Conservation (phyloP, 2,888 invertebrate species). For the Andricus quercusramuli region DNA sequence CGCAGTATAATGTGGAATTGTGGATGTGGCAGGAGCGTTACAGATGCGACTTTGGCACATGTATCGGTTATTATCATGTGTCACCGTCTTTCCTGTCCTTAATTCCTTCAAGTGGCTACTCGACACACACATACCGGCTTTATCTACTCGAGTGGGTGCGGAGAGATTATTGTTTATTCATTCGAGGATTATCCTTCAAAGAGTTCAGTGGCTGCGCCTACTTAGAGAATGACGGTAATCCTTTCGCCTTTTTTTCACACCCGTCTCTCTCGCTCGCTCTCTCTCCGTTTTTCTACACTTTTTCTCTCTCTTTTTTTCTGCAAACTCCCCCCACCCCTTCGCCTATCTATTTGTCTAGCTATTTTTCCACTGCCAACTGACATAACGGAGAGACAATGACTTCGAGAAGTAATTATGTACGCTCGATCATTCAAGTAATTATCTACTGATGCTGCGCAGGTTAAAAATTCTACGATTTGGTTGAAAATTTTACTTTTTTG, state of each 20-base stretch:
- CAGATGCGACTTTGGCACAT: conserved; percentile 25
- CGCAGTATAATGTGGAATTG: not conserved
- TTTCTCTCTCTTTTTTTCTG: conserved; percentile 38
- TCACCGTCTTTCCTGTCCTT: conserved; percentile 53
- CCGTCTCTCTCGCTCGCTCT: conserved; percentile 57
- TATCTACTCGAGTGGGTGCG: conserved; percentile 58
- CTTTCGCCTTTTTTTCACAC: conserved; percentile 66
- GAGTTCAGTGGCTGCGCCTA: conserved; percentile 75
- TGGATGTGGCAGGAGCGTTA: conserved; percentile 6
- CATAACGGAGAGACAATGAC: not conserved
- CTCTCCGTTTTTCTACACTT: conserved; percentile 11
- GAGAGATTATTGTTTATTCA: conserved; percentile 73
- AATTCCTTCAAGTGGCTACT: conserved; percentile 56
- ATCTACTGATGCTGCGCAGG: not conserved
- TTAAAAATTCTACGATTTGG: too few relatives aligned
- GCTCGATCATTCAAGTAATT: not conserved
- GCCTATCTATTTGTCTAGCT: conserved; percentile 13
- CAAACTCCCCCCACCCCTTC: conserved; percentile 41
- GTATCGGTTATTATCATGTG: conserved; percentile 22
- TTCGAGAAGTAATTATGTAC: not conserved
- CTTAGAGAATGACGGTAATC: conserved; percentile 69
- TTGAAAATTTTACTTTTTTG: too few relatives aligned
- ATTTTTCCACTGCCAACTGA: conserved; percentile 12
- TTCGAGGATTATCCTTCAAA: conserved; percentile 73
- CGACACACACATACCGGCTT: conserved; percentile 58